phyloP scores from a whole-genome alignment of 1,140 invertebrate species.

The Hestina assimilis region DNA sequence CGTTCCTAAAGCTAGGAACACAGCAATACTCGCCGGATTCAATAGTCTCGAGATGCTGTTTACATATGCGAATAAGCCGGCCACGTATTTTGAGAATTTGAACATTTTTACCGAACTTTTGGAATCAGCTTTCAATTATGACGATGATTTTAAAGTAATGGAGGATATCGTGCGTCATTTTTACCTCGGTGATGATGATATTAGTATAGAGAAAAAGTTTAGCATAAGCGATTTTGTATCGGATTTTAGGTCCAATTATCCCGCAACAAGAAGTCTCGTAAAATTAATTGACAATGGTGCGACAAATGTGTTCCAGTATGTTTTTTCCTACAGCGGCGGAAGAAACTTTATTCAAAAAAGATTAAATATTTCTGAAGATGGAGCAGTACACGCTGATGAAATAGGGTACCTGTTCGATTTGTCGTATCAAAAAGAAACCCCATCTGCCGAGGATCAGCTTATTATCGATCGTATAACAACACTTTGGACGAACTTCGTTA shows the following conservation, averaged over 20 bases:
- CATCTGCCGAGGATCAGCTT: conserved; percentile 31
- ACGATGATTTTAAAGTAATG: conserved; percentile 21
- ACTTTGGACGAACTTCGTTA: conserved; percentile 44
- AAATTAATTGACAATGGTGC: conserved; percentile 29
- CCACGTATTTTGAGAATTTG: neutral
- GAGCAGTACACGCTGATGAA: conserved; percentile 37
- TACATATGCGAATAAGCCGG: neutral
- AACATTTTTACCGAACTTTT: conserved; percentile 1
- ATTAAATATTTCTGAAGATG: conserved; percentile 17
- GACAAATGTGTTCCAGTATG: conserved; percentile 31
- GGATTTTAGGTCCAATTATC: conserved; percentile 28
- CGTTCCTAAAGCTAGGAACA: neutral
- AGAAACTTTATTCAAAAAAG: conserved; percentile 27
- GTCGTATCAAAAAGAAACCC: conserved; percentile 14
- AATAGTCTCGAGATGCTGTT: neutral
- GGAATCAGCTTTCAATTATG: conserved; percentile 11
- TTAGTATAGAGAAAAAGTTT: conserved; percentile 4
- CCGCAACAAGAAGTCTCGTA: conserved; percentile 22
- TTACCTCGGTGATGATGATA: conserved; percentile 34
- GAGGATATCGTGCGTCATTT: conserved; percentile 21
- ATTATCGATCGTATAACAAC: conserved; percentile 41
- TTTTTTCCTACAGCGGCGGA: conserved; percentile 32
- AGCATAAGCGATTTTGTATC: conserved; percentile 27
- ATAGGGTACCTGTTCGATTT: conserved; percentile 41
- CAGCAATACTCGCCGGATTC: neutral